phyloP scores from a whole-genome alignment of 2,888 invertebrate species.

The Ethmia dodecea region DNA sequence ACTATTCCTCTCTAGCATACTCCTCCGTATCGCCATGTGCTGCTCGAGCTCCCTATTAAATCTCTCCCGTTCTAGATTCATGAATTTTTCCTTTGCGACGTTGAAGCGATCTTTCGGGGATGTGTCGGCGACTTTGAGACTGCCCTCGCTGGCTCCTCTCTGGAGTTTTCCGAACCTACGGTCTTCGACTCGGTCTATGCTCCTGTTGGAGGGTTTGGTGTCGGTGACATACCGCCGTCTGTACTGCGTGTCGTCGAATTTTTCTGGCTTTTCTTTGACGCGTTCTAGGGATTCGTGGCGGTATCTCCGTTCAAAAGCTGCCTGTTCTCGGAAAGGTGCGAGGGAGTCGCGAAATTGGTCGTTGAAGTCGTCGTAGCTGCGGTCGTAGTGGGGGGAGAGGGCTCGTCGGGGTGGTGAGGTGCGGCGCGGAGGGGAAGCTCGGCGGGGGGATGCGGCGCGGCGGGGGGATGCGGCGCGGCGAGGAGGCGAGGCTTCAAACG shows the following conservation, averaged over 20 bases:
- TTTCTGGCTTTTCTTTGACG: slow-evolving; percentile 55
- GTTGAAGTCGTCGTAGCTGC: slow-evolving; percentile 33
- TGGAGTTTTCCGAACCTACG: slow-evolving; percentile 62
- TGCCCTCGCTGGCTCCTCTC: slow-evolving; percentile 64
- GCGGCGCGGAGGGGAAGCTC: slow-evolving; percentile 35
- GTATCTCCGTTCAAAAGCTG: slow-evolving; percentile 58
- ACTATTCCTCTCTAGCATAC: slow-evolving; percentile 70
- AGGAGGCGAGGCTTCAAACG: slow-evolving; percentile 67
- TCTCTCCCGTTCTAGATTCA: slow-evolving; percentile 85
- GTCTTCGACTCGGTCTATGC: slow-evolving; percentile 66
- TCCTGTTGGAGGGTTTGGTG: slow-evolving; percentile 63
- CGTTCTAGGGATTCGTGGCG: slow-evolving; percentile 66
- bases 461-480: slow-evolving; percentile 38
- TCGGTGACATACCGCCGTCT: slow-evolving; percentile 73
- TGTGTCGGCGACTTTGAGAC: slow-evolving; percentile 57
- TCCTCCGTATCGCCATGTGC: slow-evolving; percentile 70
- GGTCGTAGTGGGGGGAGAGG: slow-evolving; percentile 36
- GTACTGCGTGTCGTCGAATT: slow-evolving; percentile 56
- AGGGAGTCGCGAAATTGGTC: slow-evolving; percentile 52
- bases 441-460: slow-evolving; percentile 33
- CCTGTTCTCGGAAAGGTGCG: slow-evolving; percentile 56
- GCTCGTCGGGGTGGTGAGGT: slow-evolving; percentile 34
- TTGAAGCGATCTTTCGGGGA: slow-evolving; percentile 89
- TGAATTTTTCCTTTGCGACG: slow-evolving; percentile 91
- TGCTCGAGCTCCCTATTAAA: slow-evolving; percentile 76